Evolutionary conservation across 2,113 vertebrate genomes (phyloP), one percentile per base, ranked within the genome.

Genomic region (Hyla sarda): DNA sequence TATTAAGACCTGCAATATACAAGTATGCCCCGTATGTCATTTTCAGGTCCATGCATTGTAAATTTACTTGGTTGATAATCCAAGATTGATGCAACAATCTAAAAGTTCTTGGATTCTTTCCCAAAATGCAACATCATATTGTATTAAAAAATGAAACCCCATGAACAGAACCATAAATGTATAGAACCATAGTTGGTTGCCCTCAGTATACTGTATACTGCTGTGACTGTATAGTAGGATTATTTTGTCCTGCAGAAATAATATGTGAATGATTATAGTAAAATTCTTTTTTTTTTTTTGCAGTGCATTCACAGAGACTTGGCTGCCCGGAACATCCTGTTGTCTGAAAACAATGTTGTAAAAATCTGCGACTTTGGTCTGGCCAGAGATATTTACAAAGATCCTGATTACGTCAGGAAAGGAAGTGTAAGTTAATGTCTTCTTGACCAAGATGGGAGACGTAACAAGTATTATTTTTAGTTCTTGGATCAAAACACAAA

Each of bases 281-380:
- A 78, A 11, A 50, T 60, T 37, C 30, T 37, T 7, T 52, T 65
- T 17, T 12, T 52, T 89, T 73, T 73, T 72, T 87, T 89, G 65
- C 91, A 98, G 97, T 98, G 97, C 91, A 98, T 98, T 91, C 97
- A 98, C 89, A 96, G 98, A 93, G 98, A 99, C 90, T 90, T 99
- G 94, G 98, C 98, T 0, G 98, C 98, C n/a, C 96, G 98, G 73
- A 99, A 99, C 91, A 99, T 99, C 91, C 93, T 99, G 83, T 94
- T 99, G 88, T 97, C 98, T 21, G 97, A 99, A 90, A 98, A 94
- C 87, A 97, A 99, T 0, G 95, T 99, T 52, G 98, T 99, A 88
- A 99, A 99, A 95, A 99, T 99, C 93, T 99, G 98, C 71, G 98
- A 99, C 92, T 99, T 99, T 0, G 98, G 98, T 80, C 94, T 99